Conservation (phyloP, 2,113 vertebrate species). For the Pseudorhombus dupliciocellatus region DNA sequence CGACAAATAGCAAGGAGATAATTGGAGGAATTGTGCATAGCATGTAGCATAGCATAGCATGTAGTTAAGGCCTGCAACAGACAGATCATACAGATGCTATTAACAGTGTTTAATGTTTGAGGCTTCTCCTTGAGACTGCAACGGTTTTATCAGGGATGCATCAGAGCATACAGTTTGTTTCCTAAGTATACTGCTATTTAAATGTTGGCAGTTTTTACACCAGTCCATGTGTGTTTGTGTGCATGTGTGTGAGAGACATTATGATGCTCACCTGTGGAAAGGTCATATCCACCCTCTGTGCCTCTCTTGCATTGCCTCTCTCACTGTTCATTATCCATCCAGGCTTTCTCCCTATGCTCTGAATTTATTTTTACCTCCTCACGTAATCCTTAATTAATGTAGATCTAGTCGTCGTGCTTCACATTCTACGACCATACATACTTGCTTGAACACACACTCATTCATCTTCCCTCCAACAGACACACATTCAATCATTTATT, state of each 20-base stretch:
- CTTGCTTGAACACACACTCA: slow-evolving; percentile 46
- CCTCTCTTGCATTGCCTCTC: slow-evolving; percentile 53
- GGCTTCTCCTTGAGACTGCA: neutral
- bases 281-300: slow-evolving; percentile 72
- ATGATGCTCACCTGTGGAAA: slow-evolving; percentile 73
- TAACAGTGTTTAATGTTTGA: neutral
- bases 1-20: neutral
- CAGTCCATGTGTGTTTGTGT: neutral
- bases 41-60: no score
- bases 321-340: slow-evolving; percentile 71
- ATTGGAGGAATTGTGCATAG: neutral
- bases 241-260: slow-evolving; percentile 42
- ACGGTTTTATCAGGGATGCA: neutral
- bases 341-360: slow-evolving; percentile 59
- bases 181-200: slow-evolving; percentile 24
- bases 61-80: neutral
- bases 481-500: slow-evolving; percentile 34
- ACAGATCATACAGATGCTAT: neutral
- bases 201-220: slow-evolving; percentile 27
- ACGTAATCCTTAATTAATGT: slow-evolving; percentile 79
- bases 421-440: slow-evolving; percentile 53
- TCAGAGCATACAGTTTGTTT: neutral
- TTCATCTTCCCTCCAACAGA: slow-evolving; percentile 48
- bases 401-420: slow-evolving; percentile 63
- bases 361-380: slow-evolving; percentile 78